phyloP scores from a whole-genome alignment of 2,888 invertebrate genomes.

The Chloromyia formosa region DNA sequence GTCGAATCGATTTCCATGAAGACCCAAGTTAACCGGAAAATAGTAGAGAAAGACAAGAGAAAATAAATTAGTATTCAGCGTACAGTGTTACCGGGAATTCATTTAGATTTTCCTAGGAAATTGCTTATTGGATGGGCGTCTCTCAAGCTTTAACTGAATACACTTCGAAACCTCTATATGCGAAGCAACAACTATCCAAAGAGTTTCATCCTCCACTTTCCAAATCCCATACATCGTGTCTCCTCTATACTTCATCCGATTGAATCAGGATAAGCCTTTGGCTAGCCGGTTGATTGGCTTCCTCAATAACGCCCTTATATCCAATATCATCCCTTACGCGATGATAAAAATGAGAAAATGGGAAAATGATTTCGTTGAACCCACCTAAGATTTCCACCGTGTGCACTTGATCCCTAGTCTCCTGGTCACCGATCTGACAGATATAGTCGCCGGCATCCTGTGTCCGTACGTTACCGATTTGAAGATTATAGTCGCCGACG shows the following conservation, averaged over 20 bases:
- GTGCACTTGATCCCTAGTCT: constrained; percentile 75
- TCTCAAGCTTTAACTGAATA: no score
- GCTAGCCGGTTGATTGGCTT: neutral
- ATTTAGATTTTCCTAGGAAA: no score
- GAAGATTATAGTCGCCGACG: constrained; percentile 75
- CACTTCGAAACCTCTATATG: no score
- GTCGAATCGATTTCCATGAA: constrained; percentile 5
- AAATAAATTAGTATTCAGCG: neutral
- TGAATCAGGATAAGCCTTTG: neutral
- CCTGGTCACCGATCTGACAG: constrained; percentile 77
- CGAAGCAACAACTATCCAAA: no score
- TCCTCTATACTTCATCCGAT: no score
- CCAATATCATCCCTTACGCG: neutral
- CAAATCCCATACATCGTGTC: no score
- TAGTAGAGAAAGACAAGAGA: neutral
- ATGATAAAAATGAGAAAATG: neutral
- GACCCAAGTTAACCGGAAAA: neutral
- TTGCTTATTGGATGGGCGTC: no score
- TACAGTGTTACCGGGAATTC: no score
- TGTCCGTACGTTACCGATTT: constrained; percentile 75
- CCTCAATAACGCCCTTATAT: neutral
- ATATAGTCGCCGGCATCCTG: constrained; percentile 79
- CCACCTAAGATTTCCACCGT: constrained; percentile 74
- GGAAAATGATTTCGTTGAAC: constrained; percentile 30
- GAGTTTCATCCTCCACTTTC: no score